Conservation (phyloP, 2,888 invertebrate species). For the Heliconius ismenius region DNA sequence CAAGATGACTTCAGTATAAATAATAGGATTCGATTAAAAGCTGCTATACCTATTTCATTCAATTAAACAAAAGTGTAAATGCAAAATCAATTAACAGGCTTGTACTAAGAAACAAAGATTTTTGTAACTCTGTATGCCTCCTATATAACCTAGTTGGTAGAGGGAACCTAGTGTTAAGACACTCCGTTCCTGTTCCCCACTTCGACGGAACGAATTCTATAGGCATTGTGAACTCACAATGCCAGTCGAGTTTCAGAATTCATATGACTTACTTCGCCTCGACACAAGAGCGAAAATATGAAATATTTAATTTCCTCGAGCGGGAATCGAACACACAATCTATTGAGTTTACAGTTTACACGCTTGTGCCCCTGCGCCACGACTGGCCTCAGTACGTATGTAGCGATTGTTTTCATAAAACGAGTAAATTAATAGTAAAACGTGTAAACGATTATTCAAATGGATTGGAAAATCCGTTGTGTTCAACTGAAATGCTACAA, state of each 20-base stretch:
- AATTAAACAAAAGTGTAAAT: too few species aligned
- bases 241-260: not conserved
- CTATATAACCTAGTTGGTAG: too few species aligned
- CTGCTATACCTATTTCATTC: too few species aligned
- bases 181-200: too few species aligned
- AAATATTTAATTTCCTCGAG: not conserved
- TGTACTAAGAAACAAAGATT: too few species aligned
- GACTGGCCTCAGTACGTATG: not conserved
- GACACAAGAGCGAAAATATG: not conserved
- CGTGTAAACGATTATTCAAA: conserved; percentile 17
- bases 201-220: not conserved
- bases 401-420: conserved; percentile 12
- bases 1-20: too few species aligned
- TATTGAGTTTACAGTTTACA: not conserved
- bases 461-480: conserved; percentile 17
- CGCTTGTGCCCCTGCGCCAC: not conserved
- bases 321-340: not conserved
- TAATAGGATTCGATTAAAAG: too few species aligned
- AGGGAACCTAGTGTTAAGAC: not conserved
- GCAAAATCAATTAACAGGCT: too few species aligned
- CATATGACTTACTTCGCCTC: not conserved
- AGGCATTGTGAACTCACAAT: not conserved
- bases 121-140: too few species aligned
- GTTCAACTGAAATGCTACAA: not conserved
- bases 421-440: conserved; percentile 12